Base-by-base conservation (phyloP, 2,113 vertebrate genomes). In the Nanorana parkeri region DNA sequence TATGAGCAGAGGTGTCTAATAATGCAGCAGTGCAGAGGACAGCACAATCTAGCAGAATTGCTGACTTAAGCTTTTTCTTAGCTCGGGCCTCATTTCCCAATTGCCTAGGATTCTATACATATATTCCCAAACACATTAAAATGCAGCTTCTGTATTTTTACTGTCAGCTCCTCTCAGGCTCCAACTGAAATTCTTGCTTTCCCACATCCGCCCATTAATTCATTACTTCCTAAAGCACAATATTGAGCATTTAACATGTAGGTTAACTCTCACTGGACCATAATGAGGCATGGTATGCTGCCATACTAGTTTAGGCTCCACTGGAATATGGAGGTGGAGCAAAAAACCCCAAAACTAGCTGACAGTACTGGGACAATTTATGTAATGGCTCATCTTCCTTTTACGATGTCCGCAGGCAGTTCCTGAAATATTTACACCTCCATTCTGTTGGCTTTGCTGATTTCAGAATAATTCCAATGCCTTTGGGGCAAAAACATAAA, bases 351-450 rank as follows among this genome's bases (percentile, higher is more conserved):
- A n/a, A n/a, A n/a, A 29, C 19, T 29, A 58, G 69, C 19, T 58
- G 54, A 15, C 26, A 58, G 26, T 58, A 58, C 77, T 41, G 77
- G 29, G 65, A 67, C 77, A 58, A 19, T 68, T 60, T 79, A 41
- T n/a, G 24, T 21, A 58, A 41, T 15, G 29, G 67, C 21, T 87
- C 76, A 32, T 86, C 83, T 75, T 88, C 84, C 73, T 86, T 86
- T 86, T 79, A 80, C 80, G 77, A 84, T 86, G 76, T 87, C 89
- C 87, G 75, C 84, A 86, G 87, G 88, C 87, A 88, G 86, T 63
- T 85, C 67, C 0, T 87, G 75, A 87, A 89, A 89, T 88, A 90
- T 90, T 89, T 61, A 72, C 85, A 86, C 76, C 73, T 83, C 85
- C 83, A 84, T 85, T 81, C 79, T 83, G 84, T 81, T 85, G 86